Conservation (phyloP, 2,888 invertebrate species). For the Panopea generosa region DNA sequence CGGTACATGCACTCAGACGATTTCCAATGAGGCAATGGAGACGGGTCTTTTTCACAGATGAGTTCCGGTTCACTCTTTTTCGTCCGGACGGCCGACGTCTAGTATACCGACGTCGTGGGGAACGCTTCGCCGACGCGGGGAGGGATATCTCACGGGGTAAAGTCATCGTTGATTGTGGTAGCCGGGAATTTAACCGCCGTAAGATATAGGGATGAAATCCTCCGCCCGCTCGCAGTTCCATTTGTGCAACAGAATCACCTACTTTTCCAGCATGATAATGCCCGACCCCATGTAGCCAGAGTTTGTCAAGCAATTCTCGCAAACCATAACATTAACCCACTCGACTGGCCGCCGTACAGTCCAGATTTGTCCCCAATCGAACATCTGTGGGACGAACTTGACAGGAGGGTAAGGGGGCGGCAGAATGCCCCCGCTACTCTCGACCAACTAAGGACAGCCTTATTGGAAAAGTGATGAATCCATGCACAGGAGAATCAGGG, state of each 20-base stretch:
- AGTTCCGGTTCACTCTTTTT: too few species aligned
- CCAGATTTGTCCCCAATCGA: slow-evolving; percentile 16
- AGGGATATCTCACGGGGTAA: slow-evolving; percentile 13
- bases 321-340: slow-evolving; percentile 14
- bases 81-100: too few species aligned
- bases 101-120: slow-evolving; percentile 27
- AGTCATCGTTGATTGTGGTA: slow-evolving; percentile 14
- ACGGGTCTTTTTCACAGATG: too few species aligned
- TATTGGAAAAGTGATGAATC: slow-evolving; percentile 17
- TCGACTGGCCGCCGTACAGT: slow-evolving; percentile 30
- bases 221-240: background rate
- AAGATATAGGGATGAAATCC: slow-evolving; percentile 11
- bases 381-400: slow-evolving; percentile 41
- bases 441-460: slow-evolving; percentile 5
- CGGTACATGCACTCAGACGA: too few species aligned
- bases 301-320: slow-evolving; percentile 12
- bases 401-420: slow-evolving; percentile 26
- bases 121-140: slow-evolving; percentile 18
- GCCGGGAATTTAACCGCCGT: slow-evolving; percentile 20
- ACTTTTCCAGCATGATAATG: slow-evolving; percentile 31
- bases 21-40: too few species aligned
- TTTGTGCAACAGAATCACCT: background rate
- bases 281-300: slow-evolving; percentile 21
- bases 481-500: too few species aligned
- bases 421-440: slow-evolving; percentile 19